Base-by-base conservation (phyloP, 2,888 invertebrate genomes). In the Zelleria hepariella region DNA sequence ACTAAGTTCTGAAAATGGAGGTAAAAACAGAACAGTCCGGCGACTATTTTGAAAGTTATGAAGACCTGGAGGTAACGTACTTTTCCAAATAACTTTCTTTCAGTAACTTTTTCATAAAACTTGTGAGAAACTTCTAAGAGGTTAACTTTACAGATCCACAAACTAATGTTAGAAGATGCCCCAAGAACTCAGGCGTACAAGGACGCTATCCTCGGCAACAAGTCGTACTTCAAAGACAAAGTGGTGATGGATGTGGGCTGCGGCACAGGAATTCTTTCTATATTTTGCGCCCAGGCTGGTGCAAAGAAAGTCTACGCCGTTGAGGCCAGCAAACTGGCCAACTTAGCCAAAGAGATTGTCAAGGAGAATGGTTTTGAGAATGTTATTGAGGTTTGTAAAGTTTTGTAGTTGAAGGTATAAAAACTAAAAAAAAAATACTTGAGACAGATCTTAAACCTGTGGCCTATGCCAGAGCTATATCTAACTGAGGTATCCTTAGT, bases 241-340 rank as follows among this genome's bases (percentile, higher is more conserved):
- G 77, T 92, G 59, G 94, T 98, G 0, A 90, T 98, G 86, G 96
- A 96, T 82, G 93, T 96, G 58, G 96, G 96, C 1, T 94, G 95
- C 62, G 96, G 96, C 1, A 95, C 95, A 20, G 96, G 98, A 25
- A 95, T 98, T 67, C 82, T 98, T 25, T 96, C 97, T 1, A 86
- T 97, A 70, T 96, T 97, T 80, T 96, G 96, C 78, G 97, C 96
- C 48, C 82, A 93, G 80, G 97, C 96, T 27, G 98, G 98, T n/a
- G 98, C 98, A 5, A 91, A 91, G 60, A 93, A 93, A 77, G 97
- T 97, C 0, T 96, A 93, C 77, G 95, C 96, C 7, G 91, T 96
- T 0, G 96, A 96, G 90, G 96, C 95, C 2, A 95, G 94, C 69
- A 90, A 92, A 64, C 78, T 94, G 47, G 93, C 93, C 4, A 80